Percentiles rank a stretch among this genome's conserved stretches.
Evolutionary conservation across 2,888 invertebrate genomes (phyloP).

Genomic region (Platypus cylindrus): DNA sequence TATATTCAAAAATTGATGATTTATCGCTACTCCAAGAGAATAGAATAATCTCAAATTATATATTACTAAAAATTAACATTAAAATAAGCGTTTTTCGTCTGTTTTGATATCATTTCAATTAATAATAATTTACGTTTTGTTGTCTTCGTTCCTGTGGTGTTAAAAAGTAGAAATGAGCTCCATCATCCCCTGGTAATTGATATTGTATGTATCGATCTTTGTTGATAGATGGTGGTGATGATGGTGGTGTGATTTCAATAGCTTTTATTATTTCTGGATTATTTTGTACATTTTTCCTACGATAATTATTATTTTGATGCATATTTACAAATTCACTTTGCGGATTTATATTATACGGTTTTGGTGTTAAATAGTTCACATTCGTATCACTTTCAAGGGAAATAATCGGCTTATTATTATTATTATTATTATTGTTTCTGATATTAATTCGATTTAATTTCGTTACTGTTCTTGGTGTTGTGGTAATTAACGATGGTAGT

Average conservation of each 20-base stretch:
- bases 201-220: conserved; percentile 52
- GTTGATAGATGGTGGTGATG: conserved; percentile 29
- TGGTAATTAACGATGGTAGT: conserved; percentile 31
- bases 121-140: conserved; percentile 29
- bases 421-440: conserved; percentile 24
- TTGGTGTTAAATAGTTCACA: conserved; percentile 56
- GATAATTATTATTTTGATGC: conserved; percentile 11
- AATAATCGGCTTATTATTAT: conserved; percentile 23
- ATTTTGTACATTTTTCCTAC: conserved; percentile 18
- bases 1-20: no score
- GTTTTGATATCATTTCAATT: conserved; percentile 7
- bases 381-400: conserved; percentile 53
- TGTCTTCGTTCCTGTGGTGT: conserved; percentile 47
- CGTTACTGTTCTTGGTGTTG: conserved; percentile 6
- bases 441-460: conserved; percentile 19
- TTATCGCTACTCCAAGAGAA: no score
- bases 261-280: conserved; percentile 28
- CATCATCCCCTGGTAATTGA: conserved; percentile 59
- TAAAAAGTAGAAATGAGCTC: conserved; percentile 66
- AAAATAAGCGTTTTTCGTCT: no score
- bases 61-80: no score
- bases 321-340: conserved; percentile 43
- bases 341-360: conserved; percentile 54
- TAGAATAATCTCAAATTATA: no score
- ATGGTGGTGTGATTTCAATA: conserved; percentile 19